These are phyloP conservation scores for Phalacrocorax brasilianus DNA, from an alignment of 2,113 vertebrate species.

Conservation along the genomic window DNA sequence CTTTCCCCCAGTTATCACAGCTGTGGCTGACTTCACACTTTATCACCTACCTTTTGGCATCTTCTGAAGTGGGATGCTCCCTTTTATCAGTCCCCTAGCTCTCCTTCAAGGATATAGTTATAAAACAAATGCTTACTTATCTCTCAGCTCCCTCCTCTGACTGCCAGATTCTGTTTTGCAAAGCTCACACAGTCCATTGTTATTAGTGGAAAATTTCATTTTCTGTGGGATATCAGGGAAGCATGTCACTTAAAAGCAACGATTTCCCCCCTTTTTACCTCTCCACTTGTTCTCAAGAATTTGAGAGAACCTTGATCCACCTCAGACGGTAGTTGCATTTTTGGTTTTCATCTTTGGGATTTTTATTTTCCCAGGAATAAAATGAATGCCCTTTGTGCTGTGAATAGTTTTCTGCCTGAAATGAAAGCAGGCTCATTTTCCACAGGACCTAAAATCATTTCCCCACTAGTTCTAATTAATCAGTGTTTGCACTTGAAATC, in stretches of 20 bases:
- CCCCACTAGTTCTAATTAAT: slow-evolving; percentile 31
- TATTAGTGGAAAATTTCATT: too few species aligned
- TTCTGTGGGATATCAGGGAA: not conserved
- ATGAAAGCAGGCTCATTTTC: not conserved
- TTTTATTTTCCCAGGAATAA: not conserved
- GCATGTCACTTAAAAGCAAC: not conserved
- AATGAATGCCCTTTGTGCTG: not conserved
- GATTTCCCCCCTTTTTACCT: not conserved
- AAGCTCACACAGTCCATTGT: too few species aligned
- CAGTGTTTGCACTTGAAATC: slow-evolving; percentile 58
- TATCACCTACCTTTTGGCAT: too few species aligned
- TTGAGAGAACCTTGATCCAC: not conserved
- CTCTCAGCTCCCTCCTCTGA: too few species aligned
- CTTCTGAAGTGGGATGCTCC: too few species aligned
- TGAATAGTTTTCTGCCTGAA: not conserved
- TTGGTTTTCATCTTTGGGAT: not conserved
- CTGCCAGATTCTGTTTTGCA: too few species aligned
- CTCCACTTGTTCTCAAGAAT: not conserved
- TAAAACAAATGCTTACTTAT: too few species aligned
- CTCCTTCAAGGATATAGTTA: too few species aligned
- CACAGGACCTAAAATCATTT: not conserved
- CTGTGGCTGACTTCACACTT: too few species aligned
- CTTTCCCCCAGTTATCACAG: too few species aligned
- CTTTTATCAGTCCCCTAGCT: too few species aligned
- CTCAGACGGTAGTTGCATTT: not conserved